Percentiles rank a stretch among this genome's conserved stretches.
These are phyloP conservation scores for Rhagologus leucostigma DNA, from an alignment of 2,113 vertebrate species.

Conservation along the genomic window DNA sequence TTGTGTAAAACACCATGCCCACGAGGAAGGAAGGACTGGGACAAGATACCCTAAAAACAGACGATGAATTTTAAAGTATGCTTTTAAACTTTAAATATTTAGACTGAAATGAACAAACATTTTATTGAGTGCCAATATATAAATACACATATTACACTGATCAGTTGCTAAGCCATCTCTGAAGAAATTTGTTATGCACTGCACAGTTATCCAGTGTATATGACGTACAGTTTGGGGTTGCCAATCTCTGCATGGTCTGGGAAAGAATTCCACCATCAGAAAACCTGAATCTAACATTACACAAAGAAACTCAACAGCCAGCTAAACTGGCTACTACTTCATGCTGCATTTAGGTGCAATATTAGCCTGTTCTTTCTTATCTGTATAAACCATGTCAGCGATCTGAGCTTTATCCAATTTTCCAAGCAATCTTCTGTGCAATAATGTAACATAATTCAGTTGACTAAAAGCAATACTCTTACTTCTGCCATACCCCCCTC, in stretches of 20 bases:
- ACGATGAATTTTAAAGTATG: background rate
- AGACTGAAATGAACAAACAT: background rate
- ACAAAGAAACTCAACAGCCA: background rate
- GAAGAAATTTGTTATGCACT: background rate
- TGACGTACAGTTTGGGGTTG: background rate
- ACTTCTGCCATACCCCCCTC: background rate
- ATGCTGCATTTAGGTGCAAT: background rate
- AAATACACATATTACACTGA: background rate
- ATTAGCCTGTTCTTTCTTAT: background rate
- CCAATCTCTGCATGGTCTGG: background rate
- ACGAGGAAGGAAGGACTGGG: background rate
- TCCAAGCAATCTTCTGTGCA: background rate
- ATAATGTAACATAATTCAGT: background rate
- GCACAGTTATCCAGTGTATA: background rate
- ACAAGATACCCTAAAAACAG: background rate
- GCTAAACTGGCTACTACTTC: background rate
- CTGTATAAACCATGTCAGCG: background rate
- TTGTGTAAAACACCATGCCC: background rate
- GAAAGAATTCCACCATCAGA: background rate
- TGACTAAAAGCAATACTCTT: background rate
- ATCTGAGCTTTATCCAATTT: background rate
- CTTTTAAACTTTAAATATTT: background rate
- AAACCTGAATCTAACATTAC: background rate
- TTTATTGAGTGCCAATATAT: background rate
- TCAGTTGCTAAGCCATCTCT: background rate